A percentile compares a stretch with the other conserved stretches of the same genome.
Evolutionary conservation across 2,113 vertebrate genomes (phyloP).

Genomic region (Fukomys damarensis): DNA sequence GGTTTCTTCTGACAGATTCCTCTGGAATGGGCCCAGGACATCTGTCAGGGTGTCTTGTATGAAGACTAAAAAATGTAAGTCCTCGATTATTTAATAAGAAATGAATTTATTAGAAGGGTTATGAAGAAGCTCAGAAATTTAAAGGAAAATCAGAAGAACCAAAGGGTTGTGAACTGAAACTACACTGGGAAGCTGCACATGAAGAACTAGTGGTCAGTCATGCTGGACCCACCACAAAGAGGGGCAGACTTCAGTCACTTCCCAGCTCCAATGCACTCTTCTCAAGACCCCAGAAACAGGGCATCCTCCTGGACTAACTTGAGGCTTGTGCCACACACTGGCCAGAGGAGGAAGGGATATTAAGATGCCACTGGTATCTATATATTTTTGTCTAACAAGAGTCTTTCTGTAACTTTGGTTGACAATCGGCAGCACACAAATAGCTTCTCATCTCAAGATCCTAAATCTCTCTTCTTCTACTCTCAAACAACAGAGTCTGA

Average conservation of each 20-base stretch:
- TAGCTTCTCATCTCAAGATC: background rate
- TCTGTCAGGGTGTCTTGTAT: background rate
- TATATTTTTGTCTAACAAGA: background rate
- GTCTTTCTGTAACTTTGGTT: background rate
- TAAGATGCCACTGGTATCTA: background rate
- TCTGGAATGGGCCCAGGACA: background rate
- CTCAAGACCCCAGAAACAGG: background rate
- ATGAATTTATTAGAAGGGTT: background rate
- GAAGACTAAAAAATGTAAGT: background rate
- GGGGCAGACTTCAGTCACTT: background rate
- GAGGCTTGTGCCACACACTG: background rate
- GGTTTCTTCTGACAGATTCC: background rate
- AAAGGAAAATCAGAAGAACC: background rate
- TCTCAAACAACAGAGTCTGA: background rate
- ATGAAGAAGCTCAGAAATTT: background rate
- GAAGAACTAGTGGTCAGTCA: background rate
- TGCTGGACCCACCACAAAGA: background rate
- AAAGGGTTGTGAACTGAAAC: background rate
- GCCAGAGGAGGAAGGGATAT: background rate
- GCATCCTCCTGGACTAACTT: background rate
- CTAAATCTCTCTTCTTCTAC: background rate
- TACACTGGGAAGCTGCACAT: background rate
- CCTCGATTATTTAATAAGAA: constrained; percentile 15
- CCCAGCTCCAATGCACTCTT: background rate
- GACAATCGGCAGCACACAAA: background rate